Evolutionary conservation across 1,140 invertebrate species (phyloP), one percentile per base, ranked within the genome.

Genomic region (Lasioglossum albipes): DNA sequence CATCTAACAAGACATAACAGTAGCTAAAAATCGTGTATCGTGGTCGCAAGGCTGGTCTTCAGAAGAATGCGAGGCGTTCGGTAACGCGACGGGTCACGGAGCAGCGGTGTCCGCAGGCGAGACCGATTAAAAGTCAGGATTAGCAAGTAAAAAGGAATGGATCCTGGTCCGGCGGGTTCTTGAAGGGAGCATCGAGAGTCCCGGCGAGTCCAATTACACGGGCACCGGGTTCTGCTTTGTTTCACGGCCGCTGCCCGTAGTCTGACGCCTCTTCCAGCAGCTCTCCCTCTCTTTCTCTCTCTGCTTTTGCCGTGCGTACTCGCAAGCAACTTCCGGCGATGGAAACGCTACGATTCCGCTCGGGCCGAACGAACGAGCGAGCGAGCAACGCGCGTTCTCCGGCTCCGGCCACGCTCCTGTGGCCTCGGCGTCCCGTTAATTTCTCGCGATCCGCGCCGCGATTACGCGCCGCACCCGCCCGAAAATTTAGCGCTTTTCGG

Each of bases 111-210:
- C 45, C 45, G 45, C 45, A 49, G 57, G 57, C 57, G 18, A 59
- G 52, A 59, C 57, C 57, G 57, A 59, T 59, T 59, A 59, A 59
- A 59, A 59, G 20, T 59, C 57, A 5, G 57, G 57, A 59, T 59
- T 59, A 59, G 57, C 57, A 59, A 59, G 57, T 59, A 59, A 59
- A 59, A 59, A 59, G 57, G 57, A 59, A 59, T 59, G 57, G 57
- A 59, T 59, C 20, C 57, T 7, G 20, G 57, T 59, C 57, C 20
- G 18, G 20, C 20, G 6, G 57, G 57, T 59, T 59, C 57, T 59
- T n/a, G 57, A n/a, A n/a, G 57, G n/a, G 57, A 59, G 57, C 57
- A 59, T 59, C 57, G 57, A 18, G 52, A n/a, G 20, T 59, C 57
- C 57, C 57, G 20, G 57, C 57, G 57, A 59, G 57, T 59, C 57